A percentile compares a stretch with the other conserved stretches of the same genome.
phyloP scores from a whole-genome alignment of 2,113 vertebrate genomes.

The Pseudopodoces humilis region DNA sequence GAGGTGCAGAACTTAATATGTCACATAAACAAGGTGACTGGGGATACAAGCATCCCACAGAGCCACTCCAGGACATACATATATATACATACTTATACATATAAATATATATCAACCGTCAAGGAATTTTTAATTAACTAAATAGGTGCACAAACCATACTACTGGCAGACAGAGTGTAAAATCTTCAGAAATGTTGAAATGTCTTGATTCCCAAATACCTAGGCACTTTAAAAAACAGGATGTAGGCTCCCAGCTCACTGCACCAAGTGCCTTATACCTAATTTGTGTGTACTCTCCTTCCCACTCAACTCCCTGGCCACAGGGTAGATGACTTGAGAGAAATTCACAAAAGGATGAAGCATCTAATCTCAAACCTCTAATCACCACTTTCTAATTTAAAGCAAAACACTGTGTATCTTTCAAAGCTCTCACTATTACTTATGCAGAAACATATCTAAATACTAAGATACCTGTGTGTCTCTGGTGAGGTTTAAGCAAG shows the following conservation, averaged over 20 bases:
- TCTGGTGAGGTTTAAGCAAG: background rate
- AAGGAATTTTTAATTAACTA: background rate
- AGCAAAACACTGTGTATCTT: background rate
- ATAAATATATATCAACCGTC: too few species aligned
- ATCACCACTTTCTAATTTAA: background rate
- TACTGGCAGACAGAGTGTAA: background rate
- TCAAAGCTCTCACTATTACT: background rate
- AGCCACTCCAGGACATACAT: too few species aligned
- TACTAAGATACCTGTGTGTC: background rate
- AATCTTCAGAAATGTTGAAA: background rate
- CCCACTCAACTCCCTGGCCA: accelerated
- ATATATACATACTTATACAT: too few species aligned
- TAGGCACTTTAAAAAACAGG: background rate
- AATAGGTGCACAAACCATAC: background rate
- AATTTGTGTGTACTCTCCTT: background rate
- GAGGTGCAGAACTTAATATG: too few species aligned
- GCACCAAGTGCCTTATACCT: background rate
- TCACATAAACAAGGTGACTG: too few species aligned
- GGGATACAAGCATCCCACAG: too few species aligned
- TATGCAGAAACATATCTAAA: background rate
- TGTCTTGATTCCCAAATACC: background rate
- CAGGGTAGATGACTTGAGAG: background rate
- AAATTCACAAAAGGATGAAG: background rate
- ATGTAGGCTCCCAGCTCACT: background rate
- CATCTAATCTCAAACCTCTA: background rate